These are phyloP conservation scores for Mesembrinibis cayennensis DNA, from an alignment of 2,113 vertebrate genomes.

Conservation along the genomic window DNA sequence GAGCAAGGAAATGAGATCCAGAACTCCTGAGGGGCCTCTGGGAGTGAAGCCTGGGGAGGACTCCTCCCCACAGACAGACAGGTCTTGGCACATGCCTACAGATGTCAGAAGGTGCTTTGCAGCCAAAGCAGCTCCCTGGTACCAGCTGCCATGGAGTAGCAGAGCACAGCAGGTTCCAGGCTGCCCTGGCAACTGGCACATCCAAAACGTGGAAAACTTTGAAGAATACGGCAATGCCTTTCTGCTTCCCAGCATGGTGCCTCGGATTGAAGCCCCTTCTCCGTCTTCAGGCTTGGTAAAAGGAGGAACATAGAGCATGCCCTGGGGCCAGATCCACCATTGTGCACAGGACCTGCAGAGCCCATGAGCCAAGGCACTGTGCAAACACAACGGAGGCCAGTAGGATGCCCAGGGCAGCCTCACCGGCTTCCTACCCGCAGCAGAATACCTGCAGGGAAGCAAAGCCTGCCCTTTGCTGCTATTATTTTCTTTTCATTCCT, in stretches of 20 bases:
- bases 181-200: background rate
- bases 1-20: background rate
- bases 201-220: background rate
- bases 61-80: background rate
- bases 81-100: background rate
- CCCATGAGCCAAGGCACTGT: background rate
- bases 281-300: background rate
- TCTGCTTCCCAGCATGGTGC: background rate
- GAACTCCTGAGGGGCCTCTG: background rate
- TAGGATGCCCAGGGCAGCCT: background rate
- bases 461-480: conserved; percentile 1
- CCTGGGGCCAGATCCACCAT: background rate
- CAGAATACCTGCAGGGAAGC: background rate
- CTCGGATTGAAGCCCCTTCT: background rate
- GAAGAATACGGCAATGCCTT: background rate
- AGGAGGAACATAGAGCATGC: background rate
- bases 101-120: background rate
- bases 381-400: background rate
- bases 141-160: background rate
- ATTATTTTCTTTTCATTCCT: conserved; percentile 28
- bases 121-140: background rate
- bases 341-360: fast-evolving
- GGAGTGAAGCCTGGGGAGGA: fast-evolving
- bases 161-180: background rate
- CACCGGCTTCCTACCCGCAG: background rate